These are phyloP conservation scores for Drosophila pruinosa DNA, from an alignment of 1,140 invertebrate species.

Conservation along the genomic window DNA sequence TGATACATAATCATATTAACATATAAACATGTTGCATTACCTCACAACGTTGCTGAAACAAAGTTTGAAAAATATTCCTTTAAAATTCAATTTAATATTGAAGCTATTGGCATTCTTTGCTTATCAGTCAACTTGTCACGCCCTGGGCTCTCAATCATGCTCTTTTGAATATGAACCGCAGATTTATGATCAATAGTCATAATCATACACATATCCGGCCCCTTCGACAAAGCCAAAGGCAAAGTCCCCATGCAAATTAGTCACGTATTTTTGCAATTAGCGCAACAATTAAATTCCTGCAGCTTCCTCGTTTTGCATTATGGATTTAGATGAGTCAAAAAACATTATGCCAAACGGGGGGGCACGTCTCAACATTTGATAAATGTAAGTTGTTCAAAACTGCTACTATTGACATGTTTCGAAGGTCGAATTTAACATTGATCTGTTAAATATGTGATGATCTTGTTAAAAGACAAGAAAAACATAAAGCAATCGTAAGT, in stretches of 20 bases:
- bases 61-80: too few species aligned
- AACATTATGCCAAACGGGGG: neutral
- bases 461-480: conserved; percentile 23
- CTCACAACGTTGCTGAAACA: too few species aligned
- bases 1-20: too few species aligned
- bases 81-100: neutral
- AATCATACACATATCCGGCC: conserved; percentile 52
- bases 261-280: conserved; percentile 75
- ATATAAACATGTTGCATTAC: too few species aligned
- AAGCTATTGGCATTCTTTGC: neutral
- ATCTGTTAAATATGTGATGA: conserved; percentile 38
- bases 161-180: conserved; percentile 12
- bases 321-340: conserved; percentile 55
- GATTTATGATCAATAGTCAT: conserved; percentile 48
- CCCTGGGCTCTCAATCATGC: neutral
- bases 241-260: conserved; percentile 55
- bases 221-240: conserved; percentile 3
- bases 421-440: conserved; percentile 17
- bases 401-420: too few species aligned
- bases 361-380: neutral
- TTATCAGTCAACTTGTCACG: conserved; percentile 4
- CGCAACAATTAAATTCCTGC: conserved; percentile 41
- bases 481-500: neutral
- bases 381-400: neutral
- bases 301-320: neutral